These are phyloP conservation scores for Anadara kagoshimensis DNA, from an alignment of 1,140 invertebrate species.

Conservation along the genomic window DNA sequence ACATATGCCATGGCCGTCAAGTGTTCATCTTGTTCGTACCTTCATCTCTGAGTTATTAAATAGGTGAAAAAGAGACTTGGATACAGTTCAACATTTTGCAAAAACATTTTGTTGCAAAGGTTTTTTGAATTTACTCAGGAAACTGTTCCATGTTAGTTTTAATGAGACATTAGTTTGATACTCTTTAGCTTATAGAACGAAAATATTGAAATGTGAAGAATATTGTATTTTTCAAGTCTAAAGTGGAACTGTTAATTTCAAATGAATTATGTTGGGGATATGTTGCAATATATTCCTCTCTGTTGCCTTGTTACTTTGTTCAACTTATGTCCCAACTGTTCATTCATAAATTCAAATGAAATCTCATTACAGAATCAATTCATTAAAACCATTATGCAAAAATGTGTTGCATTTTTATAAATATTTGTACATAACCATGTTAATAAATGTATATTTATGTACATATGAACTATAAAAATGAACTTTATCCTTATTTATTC, in stretches of 20 bases:
- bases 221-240: not conserved
- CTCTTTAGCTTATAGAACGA: not conserved
- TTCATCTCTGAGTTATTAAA: too few relatives aligned
- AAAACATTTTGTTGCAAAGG: too few relatives aligned
- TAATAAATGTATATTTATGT: conserved; percentile 30
- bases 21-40: too few relatives aligned
- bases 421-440: conserved; percentile 9
- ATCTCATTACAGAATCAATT: too few relatives aligned
- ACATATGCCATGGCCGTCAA: too few relatives aligned
- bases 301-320: conserved; percentile 34
- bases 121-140: not conserved
- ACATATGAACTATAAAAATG: not conserved
- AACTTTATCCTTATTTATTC: too few relatives aligned
- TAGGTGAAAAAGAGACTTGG: too few relatives aligned
- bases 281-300: conserved; percentile 43
- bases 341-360: conserved; percentile 6
- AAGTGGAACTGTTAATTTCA: too few relatives aligned
- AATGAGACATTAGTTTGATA: conserved; percentile 5
- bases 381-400: conserved; percentile 1
- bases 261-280: conserved; percentile 34
- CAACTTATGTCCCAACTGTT: conserved; percentile 38
- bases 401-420: conserved; percentile 27
- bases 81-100: too few relatives aligned
- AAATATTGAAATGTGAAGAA: not conserved
- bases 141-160: conserved; percentile 13